Percentiles rank a stretch among this genome's conserved stretches.
These are phyloP conservation scores for Chamaetylas fuelleborni DNA, from an alignment of 2,113 vertebrate genomes.

Conservation along the genomic window DNA sequence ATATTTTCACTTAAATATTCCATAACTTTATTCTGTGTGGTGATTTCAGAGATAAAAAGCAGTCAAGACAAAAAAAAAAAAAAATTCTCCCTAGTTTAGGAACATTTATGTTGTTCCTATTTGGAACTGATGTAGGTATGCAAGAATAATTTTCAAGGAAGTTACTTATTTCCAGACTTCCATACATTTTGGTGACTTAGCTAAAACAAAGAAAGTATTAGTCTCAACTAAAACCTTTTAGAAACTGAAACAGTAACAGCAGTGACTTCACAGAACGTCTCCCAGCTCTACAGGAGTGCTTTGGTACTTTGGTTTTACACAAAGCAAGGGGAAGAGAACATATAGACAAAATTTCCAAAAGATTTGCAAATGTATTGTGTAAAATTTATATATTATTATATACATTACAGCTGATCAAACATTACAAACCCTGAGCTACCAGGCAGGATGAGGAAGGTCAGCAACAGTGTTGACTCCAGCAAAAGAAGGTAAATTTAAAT, in stretches of 20 bases:
- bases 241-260: background rate
- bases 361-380: slow-evolving; percentile 12
- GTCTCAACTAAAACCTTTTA: background rate
- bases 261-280: background rate
- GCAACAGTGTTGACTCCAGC: background rate
- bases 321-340: slow-evolving; percentile 42
- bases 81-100: background rate
- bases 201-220: background rate
- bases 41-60: background rate
- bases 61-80: too few species aligned
- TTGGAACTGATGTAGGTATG: background rate
- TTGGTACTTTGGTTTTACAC: slow-evolving; percentile 19
- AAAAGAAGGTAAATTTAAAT: slow-evolving; percentile 28
- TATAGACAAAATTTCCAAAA: slow-evolving; percentile 16
- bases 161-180: background rate
- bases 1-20: background rate
- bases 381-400: background rate
- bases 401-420: background rate
- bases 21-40: background rate
- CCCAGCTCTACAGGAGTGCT: slow-evolving; percentile 6
- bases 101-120: background rate
- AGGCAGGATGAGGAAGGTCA: slow-evolving; percentile 41
- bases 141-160: background rate
- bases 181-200: background rate
- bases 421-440: slow-evolving; percentile 42